phyloP scores from a whole-genome alignment of 2,797 vertebrate species.

The Bryconaethiops microstoma region DNA sequence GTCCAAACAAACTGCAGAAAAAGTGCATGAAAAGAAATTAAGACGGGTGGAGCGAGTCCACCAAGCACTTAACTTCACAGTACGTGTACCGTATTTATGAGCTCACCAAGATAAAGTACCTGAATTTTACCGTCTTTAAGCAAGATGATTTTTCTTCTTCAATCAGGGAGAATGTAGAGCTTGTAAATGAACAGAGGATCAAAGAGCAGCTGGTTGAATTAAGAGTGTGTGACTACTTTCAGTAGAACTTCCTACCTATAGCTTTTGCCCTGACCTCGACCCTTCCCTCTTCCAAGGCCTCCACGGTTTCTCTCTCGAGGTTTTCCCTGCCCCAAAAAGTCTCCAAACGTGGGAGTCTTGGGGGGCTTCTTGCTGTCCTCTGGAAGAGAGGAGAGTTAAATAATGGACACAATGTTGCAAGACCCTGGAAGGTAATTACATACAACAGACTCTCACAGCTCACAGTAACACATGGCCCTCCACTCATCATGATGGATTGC shows the following conservation, averaged over 20 bases:
- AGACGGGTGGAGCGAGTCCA: not conserved
- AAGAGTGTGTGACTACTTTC: not conserved
- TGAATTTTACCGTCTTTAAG: not conserved
- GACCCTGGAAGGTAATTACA: conserved; percentile 22
- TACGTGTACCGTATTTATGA: not conserved
- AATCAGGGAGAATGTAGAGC: not conserved
- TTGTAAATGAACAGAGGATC: not conserved
- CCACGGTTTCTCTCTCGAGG: conserved; percentile 65
- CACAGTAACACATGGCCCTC: conserved; percentile 41
- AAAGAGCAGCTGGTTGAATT: not conserved
- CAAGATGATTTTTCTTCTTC: too few relatives aligned
- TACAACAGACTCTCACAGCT: conserved; percentile 20
- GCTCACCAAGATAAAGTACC: not conserved
- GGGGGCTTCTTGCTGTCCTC: conserved; percentile 80
- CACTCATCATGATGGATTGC: conserved; percentile 35
- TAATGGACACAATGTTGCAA: conserved; percentile 37
- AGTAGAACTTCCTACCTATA: conserved; percentile 80
- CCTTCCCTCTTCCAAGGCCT: conserved; percentile 68
- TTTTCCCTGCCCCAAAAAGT: conserved; percentile 81
- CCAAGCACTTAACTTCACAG: not conserved
- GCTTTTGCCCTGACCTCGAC: conserved; percentile 73
- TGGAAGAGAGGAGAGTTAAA: conserved; percentile 51
- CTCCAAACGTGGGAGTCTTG: conserved; percentile 81
- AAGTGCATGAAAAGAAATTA: not conserved
- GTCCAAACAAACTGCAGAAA: not conserved